Percentiles rank a stretch among this genome's conserved stretches.
Evolutionary conservation across 2,797 vertebrate genomes (phyloP).

Genomic region (Eulemur coronatus): DNA sequence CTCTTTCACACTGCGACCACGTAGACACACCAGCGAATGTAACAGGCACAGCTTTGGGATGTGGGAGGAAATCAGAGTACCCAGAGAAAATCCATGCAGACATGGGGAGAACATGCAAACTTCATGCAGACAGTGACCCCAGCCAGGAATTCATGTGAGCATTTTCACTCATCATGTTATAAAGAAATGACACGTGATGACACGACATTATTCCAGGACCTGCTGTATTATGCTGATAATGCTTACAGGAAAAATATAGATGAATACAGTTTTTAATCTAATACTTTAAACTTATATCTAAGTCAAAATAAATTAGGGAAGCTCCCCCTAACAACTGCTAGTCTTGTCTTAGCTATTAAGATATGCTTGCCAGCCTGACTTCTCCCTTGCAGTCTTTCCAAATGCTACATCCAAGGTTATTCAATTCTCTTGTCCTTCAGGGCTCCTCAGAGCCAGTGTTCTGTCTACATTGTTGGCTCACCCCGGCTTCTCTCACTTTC

Average conservation of each 20-base stretch:
- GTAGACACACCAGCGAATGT: not conserved
- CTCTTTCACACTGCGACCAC: not conserved
- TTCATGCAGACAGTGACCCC: not conserved
- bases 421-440: not conserved
- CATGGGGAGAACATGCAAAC: not conserved
- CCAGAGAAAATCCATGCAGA: not conserved
- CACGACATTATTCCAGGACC: not conserved
- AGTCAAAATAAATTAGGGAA: not conserved
- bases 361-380: not conserved
- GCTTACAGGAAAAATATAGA: conserved; percentile 16
- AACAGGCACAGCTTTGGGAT: not conserved
- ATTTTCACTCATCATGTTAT: not conserved
- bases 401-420: not conserved
- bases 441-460: not conserved
- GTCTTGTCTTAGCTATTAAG: not conserved
- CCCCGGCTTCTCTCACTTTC: not conserved
- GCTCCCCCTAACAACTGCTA: not conserved
- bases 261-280: not conserved
- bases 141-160: not conserved
- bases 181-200: not conserved
- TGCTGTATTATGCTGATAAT: not conserved
- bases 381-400: not conserved
- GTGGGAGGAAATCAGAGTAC: not conserved
- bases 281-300: not conserved
- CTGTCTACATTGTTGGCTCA: not conserved